Evolutionary conservation across 2,113 vertebrate species (phyloP), one percentile per base, ranked within the genome.

Genomic region (Willisornis vidua): DNA sequence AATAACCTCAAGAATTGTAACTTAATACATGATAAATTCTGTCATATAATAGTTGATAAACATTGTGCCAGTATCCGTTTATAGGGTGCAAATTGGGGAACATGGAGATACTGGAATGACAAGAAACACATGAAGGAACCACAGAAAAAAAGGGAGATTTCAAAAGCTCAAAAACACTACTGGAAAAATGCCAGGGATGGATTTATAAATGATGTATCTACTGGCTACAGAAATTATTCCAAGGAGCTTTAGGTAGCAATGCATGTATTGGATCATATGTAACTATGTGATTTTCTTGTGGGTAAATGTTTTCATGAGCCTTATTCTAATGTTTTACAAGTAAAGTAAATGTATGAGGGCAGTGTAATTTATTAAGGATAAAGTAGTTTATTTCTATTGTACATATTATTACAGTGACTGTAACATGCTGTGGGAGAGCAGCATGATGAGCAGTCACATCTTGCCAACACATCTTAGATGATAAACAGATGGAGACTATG

Each of bases 361-460:
- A 95, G 92, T 89, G 81, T 92, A 95, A 95, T 94, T 97, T 96
- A 93, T 96, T 93, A 95, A 88, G 80, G 90, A 97, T 96, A 90
- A 97, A 97, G 93, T 92, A 89, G 88, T 90, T 96, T 96, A 94
- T 96, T 97, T 96, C 95, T 94, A 82, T 87, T 96, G 90, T 93
- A 96, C 77, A 91, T 93, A 71, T 90, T 94, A 92, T 95, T 96
- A 89, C 67, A 95, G 67, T 73, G 87, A 92, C 81, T 96, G 72
- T 89, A 94, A 87, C 90, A 94, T 92, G 88, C 94, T 95, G 92
- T 95, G 94, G 91, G 90, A 97, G 79, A 95, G 91, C 52, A 92
- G 67, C 74, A 73, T 58, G 87, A 96, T 94, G 96, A 95, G 88
- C 88, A 94, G 74, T 89, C 93, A 94, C 94, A 96, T 96, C 83